Percentiles rank a stretch among this genome's conserved stretches.
phyloP scores from a whole-genome alignment of 1,140 invertebrate genomes.

The Cherax quadricarinatus region DNA sequence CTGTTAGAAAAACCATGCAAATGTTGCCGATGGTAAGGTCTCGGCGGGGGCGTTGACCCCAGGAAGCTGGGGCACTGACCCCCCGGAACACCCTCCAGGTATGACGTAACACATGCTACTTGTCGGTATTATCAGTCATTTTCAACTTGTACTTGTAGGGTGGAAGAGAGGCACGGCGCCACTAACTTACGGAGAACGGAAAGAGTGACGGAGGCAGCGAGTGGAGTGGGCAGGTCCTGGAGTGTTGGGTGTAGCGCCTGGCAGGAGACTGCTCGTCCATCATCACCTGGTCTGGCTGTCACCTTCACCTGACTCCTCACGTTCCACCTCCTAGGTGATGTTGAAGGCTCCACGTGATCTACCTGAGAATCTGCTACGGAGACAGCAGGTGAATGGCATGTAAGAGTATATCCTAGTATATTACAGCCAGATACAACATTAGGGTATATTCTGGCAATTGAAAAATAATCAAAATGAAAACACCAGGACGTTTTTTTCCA shows the following conservation, averaged over 20 bases:
- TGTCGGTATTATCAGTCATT: not conserved
- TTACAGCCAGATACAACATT: no score
- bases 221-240: not conserved
- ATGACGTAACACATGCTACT: not conserved
- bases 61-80: no score
- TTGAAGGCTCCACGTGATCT: not conserved
- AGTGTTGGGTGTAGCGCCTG: slow-evolving; percentile 31
- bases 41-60: no score
- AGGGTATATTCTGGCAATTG: not conserved
- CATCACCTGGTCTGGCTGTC: not conserved
- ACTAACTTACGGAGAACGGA: slow-evolving; percentile 45
- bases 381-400: not conserved
- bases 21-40: no score
- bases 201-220: slow-evolving; percentile 21
- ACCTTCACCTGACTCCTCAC: slow-evolving; percentile 19
- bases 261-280: not conserved
- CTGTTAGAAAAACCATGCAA: no score
- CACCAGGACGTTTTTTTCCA: no score
- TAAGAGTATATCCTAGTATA: not conserved
- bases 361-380: not conserved
- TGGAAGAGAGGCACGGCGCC: no score
- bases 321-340: slow-evolving; percentile 6
- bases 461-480: not conserved
- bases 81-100: no score
- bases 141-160: slow-evolving; percentile 26